phyloP scores from a whole-genome alignment of 1,140 invertebrate genomes.

The Tetramorium simillimum region DNA sequence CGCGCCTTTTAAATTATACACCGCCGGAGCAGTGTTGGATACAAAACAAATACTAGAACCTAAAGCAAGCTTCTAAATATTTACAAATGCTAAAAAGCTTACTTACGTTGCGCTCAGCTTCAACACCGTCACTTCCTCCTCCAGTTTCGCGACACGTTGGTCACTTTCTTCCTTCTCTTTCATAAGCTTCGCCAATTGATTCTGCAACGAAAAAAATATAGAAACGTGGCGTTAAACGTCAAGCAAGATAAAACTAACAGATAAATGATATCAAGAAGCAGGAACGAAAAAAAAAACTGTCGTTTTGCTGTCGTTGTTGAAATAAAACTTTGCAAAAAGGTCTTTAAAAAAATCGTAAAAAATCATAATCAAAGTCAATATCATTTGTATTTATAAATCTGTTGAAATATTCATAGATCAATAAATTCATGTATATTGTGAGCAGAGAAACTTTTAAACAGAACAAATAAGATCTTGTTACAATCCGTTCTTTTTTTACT shows the following conservation, averaged over 20 bases:
- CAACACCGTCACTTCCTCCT: conserved; percentile 79
- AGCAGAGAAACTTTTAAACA: not conserved
- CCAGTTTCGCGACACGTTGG: conserved; percentile 78
- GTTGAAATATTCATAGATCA: not conserved
- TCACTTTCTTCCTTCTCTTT: conserved; percentile 80
- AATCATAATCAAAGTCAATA: not conserved
- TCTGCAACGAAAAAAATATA: conserved; percentile 70
- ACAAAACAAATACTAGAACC: conserved; percentile 37
- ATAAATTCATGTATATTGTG: not conserved
- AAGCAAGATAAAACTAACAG: not conserved
- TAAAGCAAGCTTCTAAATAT: conserved; percentile 50
- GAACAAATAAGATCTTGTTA: not conserved
- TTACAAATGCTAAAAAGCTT: conserved; percentile 55
- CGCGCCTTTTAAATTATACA: conserved; percentile 10
- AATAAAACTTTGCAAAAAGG: not conserved
- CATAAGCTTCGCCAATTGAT: conserved; percentile 76
- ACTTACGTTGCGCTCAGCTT: conserved; percentile 82
- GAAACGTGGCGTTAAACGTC: not conserved
- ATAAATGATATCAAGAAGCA: not conserved
- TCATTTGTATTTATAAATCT: not conserved
- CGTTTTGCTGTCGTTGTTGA: not conserved
- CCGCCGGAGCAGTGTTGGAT: not conserved
- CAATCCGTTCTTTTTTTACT: not conserved
- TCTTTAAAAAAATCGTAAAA: not conserved
- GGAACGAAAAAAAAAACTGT: not conserved